phyloP scores from a whole-genome alignment of 2,797 vertebrate genomes.

The Lepilemur ruficaudatus region DNA sequence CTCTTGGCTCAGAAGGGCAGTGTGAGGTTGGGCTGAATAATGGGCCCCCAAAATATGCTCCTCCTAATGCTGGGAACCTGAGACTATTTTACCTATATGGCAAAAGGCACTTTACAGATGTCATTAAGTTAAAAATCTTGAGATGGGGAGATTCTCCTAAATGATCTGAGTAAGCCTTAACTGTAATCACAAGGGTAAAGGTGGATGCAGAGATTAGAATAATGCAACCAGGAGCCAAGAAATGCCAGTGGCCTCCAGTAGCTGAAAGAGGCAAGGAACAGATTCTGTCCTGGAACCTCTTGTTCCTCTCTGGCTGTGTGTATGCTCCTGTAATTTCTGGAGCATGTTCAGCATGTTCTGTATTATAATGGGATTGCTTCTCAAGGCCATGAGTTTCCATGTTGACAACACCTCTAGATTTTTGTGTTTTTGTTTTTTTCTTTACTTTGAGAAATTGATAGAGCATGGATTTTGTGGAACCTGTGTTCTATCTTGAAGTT shows the following conservation, averaged over 20 bases:
- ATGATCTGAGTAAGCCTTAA: neutral
- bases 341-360: rapidly evolving
- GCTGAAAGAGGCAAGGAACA: neutral
- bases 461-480: neutral
- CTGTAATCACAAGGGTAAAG: neutral
- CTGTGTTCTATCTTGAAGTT: neutral
- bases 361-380: neutral
- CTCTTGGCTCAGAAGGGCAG: neutral
- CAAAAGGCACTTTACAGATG: neutral
- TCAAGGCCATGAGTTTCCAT: neutral
- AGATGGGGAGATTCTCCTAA: neutral
- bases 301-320: neutral
- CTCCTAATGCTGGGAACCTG: neutral
- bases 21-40: neutral
- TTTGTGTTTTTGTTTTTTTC: neutral
- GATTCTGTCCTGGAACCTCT: neutral
- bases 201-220: neutral
- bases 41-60: rapidly evolving
- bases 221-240: neutral
- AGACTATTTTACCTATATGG: neutral
- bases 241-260: neutral
- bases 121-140: neutral
- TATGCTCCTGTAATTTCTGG: neutral
- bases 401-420: neutral
- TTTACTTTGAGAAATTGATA: neutral